These are phyloP conservation scores for Agrenia bidenticulata DNA, from an alignment of 2,888 invertebrate genomes.

Conservation along the genomic window DNA sequence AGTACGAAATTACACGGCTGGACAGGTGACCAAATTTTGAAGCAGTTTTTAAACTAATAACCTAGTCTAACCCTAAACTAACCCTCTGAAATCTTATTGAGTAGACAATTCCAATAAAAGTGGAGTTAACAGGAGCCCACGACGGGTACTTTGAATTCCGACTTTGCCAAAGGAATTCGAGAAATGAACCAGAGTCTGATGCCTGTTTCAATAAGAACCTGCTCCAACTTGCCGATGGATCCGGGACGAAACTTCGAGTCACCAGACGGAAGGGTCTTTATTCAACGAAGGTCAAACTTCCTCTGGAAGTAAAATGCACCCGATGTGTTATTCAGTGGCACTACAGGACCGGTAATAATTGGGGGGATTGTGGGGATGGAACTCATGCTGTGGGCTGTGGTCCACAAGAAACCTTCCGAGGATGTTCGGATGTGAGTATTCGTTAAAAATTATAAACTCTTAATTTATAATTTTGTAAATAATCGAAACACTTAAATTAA, in stretches of 20 bases:
- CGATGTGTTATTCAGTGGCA: conserved; percentile 35
- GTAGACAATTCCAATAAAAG: conserved; percentile 19
- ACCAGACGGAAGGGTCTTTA: conserved; percentile 23
- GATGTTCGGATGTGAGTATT: conserved; percentile 35
- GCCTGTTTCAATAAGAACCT: conserved; percentile 28
- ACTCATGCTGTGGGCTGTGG: conserved; percentile 32
- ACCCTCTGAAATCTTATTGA: not conserved
- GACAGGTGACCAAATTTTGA: conserved; percentile 68
- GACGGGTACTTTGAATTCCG: conserved; percentile 35
- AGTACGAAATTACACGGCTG: conserved; percentile 75
- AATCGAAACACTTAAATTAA: no score
- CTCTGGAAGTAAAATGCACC: conserved; percentile 20
- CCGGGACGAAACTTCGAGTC: conserved; percentile 13
- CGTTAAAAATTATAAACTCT: conserved; percentile 4
- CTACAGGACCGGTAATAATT: conserved; percentile 27
- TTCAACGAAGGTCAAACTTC: conserved; percentile 19
- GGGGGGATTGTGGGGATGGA: conserved; percentile 27
- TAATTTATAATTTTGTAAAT: not conserved
- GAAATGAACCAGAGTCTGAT: conserved; percentile 26
- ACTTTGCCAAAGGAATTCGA: conserved; percentile 25
- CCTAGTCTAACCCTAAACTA: not conserved
- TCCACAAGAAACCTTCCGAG: conserved; percentile 41
- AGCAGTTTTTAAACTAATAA: not conserved
- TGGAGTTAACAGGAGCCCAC: conserved; percentile 27
- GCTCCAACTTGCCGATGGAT: conserved; percentile 27